Percentiles rank a stretch among this genome's conserved stretches.
Evolutionary conservation across 2,888 invertebrate species (phyloP).

Genomic region (Schizotus pectinicornis): DNA sequence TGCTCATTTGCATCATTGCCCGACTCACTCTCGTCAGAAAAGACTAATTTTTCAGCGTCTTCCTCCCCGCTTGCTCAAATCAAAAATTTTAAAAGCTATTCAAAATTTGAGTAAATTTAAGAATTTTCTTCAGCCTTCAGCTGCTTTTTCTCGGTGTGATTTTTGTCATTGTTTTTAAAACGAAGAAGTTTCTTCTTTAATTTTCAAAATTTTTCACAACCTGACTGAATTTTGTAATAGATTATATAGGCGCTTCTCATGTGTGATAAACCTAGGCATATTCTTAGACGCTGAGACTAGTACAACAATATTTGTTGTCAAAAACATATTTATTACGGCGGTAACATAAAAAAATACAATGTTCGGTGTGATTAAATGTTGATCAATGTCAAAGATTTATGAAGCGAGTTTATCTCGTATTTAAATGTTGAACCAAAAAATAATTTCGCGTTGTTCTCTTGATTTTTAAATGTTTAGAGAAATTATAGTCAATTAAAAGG

Average conservation of each 20-base stretch:
- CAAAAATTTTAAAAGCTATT: too few relatives aligned
- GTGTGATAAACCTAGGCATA: conserved; percentile 21
- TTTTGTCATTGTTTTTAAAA: too few relatives aligned
- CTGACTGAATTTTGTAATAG: conserved; percentile 40
- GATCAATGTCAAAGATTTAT: conserved; percentile 21
- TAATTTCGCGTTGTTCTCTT: conserved; percentile 11
- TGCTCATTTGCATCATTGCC: background rate
- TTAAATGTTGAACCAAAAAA: conserved; percentile 11
- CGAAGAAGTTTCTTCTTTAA: background rate
- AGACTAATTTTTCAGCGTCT: too few relatives aligned
- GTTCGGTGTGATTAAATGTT: conserved; percentile 27
- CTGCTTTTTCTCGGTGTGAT: too few relatives aligned
- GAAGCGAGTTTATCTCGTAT: background rate
- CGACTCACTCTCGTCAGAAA: too few relatives aligned
- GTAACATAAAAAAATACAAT: conserved; percentile 3
- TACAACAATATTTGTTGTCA: background rate
- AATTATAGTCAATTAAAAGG: conserved; percentile 1
- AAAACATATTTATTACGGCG: too few relatives aligned
- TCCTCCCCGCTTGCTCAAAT: too few relatives aligned
- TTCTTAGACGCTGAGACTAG: conserved; percentile 14
- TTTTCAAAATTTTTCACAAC: conserved; percentile 14
- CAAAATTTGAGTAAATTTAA: too few relatives aligned
- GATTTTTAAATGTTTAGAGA: conserved; percentile 28
- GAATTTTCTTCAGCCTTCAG: too few relatives aligned
- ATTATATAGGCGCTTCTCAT: conserved; percentile 22